Evolutionary conservation across 2,113 vertebrate species (phyloP), one percentile per base, ranked within the genome.

Genomic region (Pseudonaja textilis): DNA sequence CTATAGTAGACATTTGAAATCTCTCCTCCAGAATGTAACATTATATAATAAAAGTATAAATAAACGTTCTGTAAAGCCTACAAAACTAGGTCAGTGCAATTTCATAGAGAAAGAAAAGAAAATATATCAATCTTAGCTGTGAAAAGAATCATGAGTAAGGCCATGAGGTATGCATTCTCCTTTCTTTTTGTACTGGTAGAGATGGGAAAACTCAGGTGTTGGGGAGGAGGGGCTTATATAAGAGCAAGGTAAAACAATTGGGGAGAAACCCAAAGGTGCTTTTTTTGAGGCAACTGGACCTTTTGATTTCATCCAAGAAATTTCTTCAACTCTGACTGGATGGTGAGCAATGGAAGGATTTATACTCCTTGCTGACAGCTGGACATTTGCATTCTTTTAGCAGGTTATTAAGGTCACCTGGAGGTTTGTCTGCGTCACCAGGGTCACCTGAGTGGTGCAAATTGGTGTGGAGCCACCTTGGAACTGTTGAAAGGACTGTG

Each of bases 1-100:
- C 87, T 93, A 23, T 91, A 85, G 54, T 95, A 90, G 54, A 85
- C 94, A 2, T 2, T 34, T 93, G 91, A 96, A 95, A 87, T 93
- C 89, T 54, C 18, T 95, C 92, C 89, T 85, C 89, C 50, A 87
- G 95, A 29, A 89, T 93, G 20, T 74, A 87, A 92, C 89, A 45
- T 87, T 93, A 92, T 92, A 94, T 94, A 95, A 42, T 1, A 61
- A 56, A 47, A 6, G 23, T 93, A 25, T 85, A 88, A 89, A 89
- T 26, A 45, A 93, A 93, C 61, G 55, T 6, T 20, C 87, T 42
- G 18, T 88, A 57, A 88, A 56, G 2, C 50, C 59, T n/a, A n/a
- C 6, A 86, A 25, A 64, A 89, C 9, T 87, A 57, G 59, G 42
- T 92, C 91, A 56, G 59, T 93, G 61, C 52, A 69, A 69, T 86